phyloP scores from a whole-genome alignment of 2,113 vertebrate species.

The Tinamus guttatus region DNA sequence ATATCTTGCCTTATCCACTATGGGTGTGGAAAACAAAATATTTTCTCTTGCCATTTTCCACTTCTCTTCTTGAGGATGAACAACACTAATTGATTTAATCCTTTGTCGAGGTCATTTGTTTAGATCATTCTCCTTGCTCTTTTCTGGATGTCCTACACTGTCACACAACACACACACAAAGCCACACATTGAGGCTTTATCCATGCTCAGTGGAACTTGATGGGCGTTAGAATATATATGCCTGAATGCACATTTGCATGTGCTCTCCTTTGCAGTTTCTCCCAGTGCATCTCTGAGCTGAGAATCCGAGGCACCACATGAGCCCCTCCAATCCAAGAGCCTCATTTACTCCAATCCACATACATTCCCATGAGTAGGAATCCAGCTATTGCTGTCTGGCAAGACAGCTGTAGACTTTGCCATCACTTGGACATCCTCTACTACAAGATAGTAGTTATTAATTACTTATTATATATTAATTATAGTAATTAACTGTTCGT shows the following conservation, averaged over 20 bases:
- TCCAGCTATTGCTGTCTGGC: not conserved
- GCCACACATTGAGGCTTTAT: not conserved
- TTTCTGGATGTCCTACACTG: not conserved
- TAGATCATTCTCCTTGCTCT: not conserved
- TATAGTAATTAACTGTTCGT: no score
- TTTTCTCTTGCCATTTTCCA: not conserved
- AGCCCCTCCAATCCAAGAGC: not conserved
- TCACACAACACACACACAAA: no score
- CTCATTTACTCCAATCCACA: no score
- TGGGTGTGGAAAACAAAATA: fast-evolving
- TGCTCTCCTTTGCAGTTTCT: not conserved
- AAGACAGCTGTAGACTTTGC: fast-evolving
- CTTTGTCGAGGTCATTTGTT: not conserved
- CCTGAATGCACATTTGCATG: not conserved
- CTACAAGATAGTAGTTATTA: not conserved
- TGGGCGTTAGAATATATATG: not conserved
- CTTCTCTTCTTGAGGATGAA: not conserved
- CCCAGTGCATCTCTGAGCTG: not conserved
- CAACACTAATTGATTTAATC: not conserved
- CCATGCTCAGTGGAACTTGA: not conserved
- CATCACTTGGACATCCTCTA: not conserved
- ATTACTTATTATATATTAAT: no score
- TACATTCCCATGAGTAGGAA: not conserved
- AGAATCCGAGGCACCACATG: not conserved
- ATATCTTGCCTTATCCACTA: not conserved